phyloP scores from a whole-genome alignment of 2,797 vertebrate species.

The Rhinogobio ventralis region DNA sequence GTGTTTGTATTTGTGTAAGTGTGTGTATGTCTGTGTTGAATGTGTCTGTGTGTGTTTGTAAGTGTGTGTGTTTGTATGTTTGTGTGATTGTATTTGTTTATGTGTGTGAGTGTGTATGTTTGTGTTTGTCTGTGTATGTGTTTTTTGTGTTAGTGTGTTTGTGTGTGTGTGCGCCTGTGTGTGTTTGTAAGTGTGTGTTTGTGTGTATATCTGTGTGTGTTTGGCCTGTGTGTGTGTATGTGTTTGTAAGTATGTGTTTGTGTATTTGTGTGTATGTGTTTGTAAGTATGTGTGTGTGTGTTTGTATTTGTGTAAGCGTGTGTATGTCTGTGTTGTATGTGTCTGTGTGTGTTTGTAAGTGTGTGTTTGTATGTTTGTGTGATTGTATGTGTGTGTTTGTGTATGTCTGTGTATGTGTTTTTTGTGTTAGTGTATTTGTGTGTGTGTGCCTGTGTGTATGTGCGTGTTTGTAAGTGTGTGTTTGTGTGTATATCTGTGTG shows the following conservation, averaged over 20 bases:
- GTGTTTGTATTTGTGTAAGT: neutral
- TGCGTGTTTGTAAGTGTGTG: rapidly evolving
- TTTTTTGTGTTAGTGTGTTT: neutral
- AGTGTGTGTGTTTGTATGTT: rapidly evolving
- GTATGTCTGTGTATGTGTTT: neutral
- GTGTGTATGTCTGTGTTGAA: too few relatives aligned
- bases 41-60: neutral
- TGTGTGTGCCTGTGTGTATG: too few relatives aligned
- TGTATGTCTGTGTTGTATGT: neutral
- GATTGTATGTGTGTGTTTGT: neutral
- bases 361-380: neutral
- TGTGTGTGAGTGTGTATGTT: too few relatives aligned
- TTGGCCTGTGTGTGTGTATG: neutral
- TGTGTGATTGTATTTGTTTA: too few relatives aligned
- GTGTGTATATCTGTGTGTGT: too few relatives aligned
- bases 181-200: too few relatives aligned
- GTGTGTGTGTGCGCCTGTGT: too few relatives aligned
- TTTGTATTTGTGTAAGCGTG: neutral
- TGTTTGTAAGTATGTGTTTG: too few relatives aligned
- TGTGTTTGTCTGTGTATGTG: rapidly evolving
- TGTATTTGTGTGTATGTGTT: neutral
- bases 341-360: too few relatives aligned
- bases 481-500: neutral
- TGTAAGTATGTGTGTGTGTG: too few relatives aligned
- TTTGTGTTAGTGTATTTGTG: too few relatives aligned